Evolutionary conservation across 1,140 invertebrate species (phyloP), one percentile per base, ranked within the genome.

Genomic region (Polypedilum vanderplanki): DNA sequence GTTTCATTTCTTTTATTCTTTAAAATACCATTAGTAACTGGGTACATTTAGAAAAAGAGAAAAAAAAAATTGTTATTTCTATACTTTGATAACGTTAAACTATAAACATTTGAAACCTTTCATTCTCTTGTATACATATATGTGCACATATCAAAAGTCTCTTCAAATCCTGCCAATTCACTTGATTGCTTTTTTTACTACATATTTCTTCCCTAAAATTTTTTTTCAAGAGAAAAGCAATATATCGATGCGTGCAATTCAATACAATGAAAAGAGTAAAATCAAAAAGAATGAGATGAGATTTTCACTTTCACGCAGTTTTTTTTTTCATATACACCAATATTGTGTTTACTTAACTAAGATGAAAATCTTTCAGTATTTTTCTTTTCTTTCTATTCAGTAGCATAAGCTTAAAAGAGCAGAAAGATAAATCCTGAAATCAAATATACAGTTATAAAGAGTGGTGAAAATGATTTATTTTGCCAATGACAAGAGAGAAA

Each of bases 161-260:
- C n/a, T 20, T 18, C n/a, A 70, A 70, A 70, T 70, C 65, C 17
- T 70, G 65, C 65, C 65, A 70, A 70, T 70, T 70, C 65, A 70
- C 65, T 70, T 70, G 65, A 70, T 70, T 70, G 65, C 65, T 70
- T 70, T 70, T n/a, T 70, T 70, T 18, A 70, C 65, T 70, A 70
- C 12, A 57, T 57, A 33, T 33, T 15, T 46, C n/a, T 57, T n/a
- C 46, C 46, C 46, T 33, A 33, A 33, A 33, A 3, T 33, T 57
- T 57, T 57, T 57, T 57, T 57, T 15, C 46, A 9, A 15, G 8
- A 57, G n/a, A 57, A 57, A 57, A 57, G n/a, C 10, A 57, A 57
- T 57, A 17, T 57, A 15, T 57, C 46, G 10, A 12, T 57, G n/a
- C 46, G 46, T 17, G n/a, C 46, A 17, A 15, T 57, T 57, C 46